phyloP scores from a whole-genome alignment of 2,113 vertebrate genomes.

The Erythrocercus mccallii region DNA sequence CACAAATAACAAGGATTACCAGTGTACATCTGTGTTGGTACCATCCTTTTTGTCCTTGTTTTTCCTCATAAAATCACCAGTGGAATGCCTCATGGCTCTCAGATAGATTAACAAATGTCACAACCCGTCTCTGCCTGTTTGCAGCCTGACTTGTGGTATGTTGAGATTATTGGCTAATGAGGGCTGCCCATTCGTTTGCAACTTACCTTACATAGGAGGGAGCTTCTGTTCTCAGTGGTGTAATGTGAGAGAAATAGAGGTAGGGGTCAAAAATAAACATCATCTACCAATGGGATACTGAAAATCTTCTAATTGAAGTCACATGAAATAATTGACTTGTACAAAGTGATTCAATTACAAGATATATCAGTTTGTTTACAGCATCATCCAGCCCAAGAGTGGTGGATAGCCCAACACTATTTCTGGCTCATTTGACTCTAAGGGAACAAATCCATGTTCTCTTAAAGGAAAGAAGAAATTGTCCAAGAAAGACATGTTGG shows the following conservation, averaged over 20 bases:
- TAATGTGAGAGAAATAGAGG: slow-evolving; percentile 26
- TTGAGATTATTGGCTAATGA: neutral
- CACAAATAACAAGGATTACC: neutral
- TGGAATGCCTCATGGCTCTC: neutral
- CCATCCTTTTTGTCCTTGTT: neutral
- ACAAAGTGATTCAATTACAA: neutral
- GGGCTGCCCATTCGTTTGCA: neutral
- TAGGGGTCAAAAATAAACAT: slow-evolving; percentile 17
- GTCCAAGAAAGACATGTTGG: neutral
- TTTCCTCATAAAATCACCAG: neutral
- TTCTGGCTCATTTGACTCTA: neutral
- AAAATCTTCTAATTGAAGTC: slow-evolving; percentile 20
- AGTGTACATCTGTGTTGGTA: neutral
- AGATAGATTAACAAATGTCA: neutral
- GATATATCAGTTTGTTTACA: neutral
- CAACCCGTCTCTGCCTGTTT: neutral
- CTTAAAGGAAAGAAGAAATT: neutral
- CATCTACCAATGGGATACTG: neutral
- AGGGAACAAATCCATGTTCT: neutral
- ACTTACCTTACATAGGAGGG: neutral
- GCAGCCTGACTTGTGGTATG: neutral
- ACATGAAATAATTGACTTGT: neutral
- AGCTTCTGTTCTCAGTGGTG: neutral
- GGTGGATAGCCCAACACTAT: neutral
- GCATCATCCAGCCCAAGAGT: neutral